Evolutionary conservation across 2,797 vertebrate genomes (phyloP).

Genomic region (Rhinatrema bivittatum): DNA sequence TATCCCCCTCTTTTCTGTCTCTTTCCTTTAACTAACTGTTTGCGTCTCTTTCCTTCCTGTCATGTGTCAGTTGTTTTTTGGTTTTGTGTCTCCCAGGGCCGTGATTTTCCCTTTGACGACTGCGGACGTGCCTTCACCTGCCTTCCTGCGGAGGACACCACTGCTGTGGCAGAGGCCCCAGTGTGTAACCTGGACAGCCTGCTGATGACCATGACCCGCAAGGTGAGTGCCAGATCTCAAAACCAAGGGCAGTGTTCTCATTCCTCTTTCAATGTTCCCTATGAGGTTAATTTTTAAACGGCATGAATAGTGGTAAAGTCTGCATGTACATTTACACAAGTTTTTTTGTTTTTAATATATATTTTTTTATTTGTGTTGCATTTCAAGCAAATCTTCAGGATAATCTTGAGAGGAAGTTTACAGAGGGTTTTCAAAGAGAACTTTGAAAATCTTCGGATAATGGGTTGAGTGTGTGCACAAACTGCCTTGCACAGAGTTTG

Average conservation of each 20-base stretch:
- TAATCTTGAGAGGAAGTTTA: too few species aligned
- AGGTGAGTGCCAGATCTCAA: constrained; percentile 45
- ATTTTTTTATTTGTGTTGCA: too few species aligned
- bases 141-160: constrained; percentile 56
- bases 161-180: constrained; percentile 58
- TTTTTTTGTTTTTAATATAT: too few species aligned
- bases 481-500: too few species aligned
- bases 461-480: too few species aligned
- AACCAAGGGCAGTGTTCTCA: neutral
- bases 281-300: neutral
- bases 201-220: constrained; percentile 61
- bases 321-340: too few species aligned
- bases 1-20: too few species aligned
- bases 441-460: too few species aligned
- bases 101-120: constrained; percentile 86
- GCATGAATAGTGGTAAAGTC: neutral
- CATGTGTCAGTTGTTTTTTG: too few species aligned
- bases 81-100: constrained; percentile 59
- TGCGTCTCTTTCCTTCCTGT: neutral
- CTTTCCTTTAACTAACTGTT: neutral
- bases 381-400: too few species aligned
- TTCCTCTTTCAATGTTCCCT: neutral
- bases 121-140: constrained; percentile 85
- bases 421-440: too few species aligned
- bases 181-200: constrained; percentile 83